These are phyloP conservation scores for Porites divaricata DNA, from an alignment of 92 coral and sea anemone genomes.

Conservation along the genomic window DNA sequence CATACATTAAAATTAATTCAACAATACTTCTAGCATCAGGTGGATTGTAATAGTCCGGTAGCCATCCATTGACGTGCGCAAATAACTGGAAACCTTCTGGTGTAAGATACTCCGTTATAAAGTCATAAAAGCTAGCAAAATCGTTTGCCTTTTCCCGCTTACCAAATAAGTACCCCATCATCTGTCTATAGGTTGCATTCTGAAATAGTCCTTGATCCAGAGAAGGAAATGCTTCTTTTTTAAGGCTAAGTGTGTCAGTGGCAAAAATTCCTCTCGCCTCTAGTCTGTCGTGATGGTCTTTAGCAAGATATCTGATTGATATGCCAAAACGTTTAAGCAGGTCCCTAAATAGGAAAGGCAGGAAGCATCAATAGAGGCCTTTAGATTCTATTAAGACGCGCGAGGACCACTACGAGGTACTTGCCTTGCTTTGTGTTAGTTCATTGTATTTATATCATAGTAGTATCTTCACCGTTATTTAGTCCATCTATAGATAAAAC, in stretches of 20 bases:
- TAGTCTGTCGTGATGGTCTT: constrained; percentile 9
- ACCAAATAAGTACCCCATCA: not conserved
- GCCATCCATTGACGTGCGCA: not conserved
- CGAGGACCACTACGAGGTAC: no score
- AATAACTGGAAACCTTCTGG: constrained; percentile 20
- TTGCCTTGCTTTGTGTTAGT: no score
- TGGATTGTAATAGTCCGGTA: not conserved
- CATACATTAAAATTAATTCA: not conserved
- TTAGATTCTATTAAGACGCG: no score
- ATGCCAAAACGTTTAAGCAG: constrained; percentile 20
- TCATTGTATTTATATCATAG: no score
- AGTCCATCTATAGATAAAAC: no score
- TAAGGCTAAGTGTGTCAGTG: not conserved
- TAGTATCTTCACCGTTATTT: no score
- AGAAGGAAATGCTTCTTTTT: constrained; percentile 4
- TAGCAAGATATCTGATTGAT: constrained; percentile 8
- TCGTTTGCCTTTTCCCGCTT: not conserved
- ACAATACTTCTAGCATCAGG: not conserved
- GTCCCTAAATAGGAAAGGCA: constrained; percentile 1
- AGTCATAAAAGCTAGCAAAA: constrained; percentile 9
- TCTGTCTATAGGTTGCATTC: constrained; percentile 1
- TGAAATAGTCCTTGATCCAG: constrained; percentile 6
- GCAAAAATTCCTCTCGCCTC: constrained; percentile 32
- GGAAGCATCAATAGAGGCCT: not conserved
- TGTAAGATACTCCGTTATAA: constrained; percentile 7